Percentiles rank a stretch among this genome's conserved stretches.
Conservation (phyloP, 2,888 invertebrate species). For the Drosophila nigricruria region DNA sequence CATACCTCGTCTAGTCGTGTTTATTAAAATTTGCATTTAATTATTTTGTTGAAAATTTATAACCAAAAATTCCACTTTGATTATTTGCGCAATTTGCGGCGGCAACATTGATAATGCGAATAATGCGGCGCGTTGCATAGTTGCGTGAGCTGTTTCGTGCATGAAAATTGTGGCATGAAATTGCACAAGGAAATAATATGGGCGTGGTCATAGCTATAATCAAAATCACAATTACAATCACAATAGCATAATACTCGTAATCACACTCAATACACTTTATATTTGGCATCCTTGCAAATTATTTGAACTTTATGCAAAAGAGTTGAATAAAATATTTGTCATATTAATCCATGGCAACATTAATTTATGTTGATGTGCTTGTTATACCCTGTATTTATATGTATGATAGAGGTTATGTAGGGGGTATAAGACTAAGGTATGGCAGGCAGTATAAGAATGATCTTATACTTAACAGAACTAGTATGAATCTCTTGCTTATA, state of each 20-base stretch:
- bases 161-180: constrained; percentile 35
- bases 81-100: constrained; percentile 67
- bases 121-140: constrained; percentile 34
- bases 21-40: constrained; percentile 74
- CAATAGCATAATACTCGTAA: constrained; percentile 26
- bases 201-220: constrained; percentile 34
- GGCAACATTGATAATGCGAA: constrained; percentile 55
- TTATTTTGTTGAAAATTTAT: constrained; percentile 62
- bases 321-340: constrained; percentile 22
- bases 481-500: too few relatives aligned
- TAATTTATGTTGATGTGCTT: constrained; percentile 11
- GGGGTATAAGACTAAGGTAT: not conserved
- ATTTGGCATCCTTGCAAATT: constrained; percentile 25
- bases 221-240: constrained; percentile 31
- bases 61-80: constrained; percentile 44
- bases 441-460: not conserved
- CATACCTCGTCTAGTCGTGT: not conserved
- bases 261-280: constrained; percentile 26
- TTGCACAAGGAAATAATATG: constrained; percentile 35
- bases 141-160: constrained; percentile 25
- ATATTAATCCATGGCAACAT: constrained; percentile 18
- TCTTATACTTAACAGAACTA: too few relatives aligned
- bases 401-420: not conserved
- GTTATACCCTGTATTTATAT: not conserved
- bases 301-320: constrained; percentile 21